Evolutionary conservation across 2,888 invertebrate species (phyloP).

Genomic region (Drosophila histrio): DNA sequence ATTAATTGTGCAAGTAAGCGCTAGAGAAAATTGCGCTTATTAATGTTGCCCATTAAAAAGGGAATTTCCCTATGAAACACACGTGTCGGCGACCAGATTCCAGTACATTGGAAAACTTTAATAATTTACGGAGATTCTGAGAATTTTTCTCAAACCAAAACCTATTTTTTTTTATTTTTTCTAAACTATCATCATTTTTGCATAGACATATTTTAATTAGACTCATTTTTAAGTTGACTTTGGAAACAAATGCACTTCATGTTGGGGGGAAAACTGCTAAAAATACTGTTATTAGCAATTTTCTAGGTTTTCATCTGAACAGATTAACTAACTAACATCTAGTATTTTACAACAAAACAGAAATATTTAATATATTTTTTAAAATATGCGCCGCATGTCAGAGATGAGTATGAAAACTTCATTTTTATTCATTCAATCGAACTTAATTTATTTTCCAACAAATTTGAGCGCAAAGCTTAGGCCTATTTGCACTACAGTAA

Average conservation of each 20-base stretch:
- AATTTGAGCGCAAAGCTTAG: too few species aligned
- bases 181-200: not conserved
- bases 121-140: not conserved
- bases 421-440: too few species aligned
- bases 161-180: not conserved
- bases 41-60: constrained; percentile 14
- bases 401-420: too few species aligned
- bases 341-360: too few species aligned
- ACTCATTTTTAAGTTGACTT: not conserved
- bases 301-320: too few species aligned
- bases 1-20: constrained; percentile 3
- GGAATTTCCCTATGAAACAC: constrained; percentile 41
- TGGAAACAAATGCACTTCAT: not conserved
- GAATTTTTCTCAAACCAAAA: constrained; percentile 1
- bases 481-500: too few species aligned
- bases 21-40: constrained; percentile 19
- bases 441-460: too few species aligned
- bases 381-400: too few species aligned
- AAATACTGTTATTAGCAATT: too few species aligned
- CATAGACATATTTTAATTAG: too few species aligned
- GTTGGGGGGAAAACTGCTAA: not conserved
- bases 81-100: constrained; percentile 26
- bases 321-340: too few species aligned
- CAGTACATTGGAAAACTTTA: not conserved
- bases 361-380: too few species aligned